Evolutionary conservation across 1,140 invertebrate species (phyloP), one percentile per base, ranked within the genome.

Genomic region (Drosophila elegans): DNA sequence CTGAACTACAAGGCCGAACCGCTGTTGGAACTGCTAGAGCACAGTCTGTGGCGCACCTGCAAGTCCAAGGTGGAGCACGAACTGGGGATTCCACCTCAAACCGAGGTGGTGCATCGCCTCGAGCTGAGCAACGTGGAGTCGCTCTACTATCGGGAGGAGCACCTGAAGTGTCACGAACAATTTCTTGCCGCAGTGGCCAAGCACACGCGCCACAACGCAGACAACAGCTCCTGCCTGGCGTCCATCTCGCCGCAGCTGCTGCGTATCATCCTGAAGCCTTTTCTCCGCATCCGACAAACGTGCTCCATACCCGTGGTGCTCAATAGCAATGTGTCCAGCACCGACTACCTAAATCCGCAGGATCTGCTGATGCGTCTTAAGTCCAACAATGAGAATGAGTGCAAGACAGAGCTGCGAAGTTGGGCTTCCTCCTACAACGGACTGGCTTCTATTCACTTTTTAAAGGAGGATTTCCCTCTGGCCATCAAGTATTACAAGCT

Each of bases 11-110:
- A 62, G 7, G 27, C 48, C 0, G 64, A 61, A 1, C 57, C 71
- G 0, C 44, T 96, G 76, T 81, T 94, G 46, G 74, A 94, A 11
- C 91, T 95, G 4, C 78, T 96, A n/a, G 91, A 93, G 13, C 91
- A 94, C 72, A 93, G 96, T 51, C 92, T 97, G 84, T 97, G 96
- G 96, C 93, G 96, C 42, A 96, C 94, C 13, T 91, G 91, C 42
- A 92, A 92, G 52, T 90, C 93, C 0, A 93, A 93, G 39, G 94
- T 96, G 86, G 95, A 96, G 41, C 78, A 95, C 3, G 92, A 94
- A 78, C 82, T 94, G 12, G 91, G 93, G 44, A 93, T 95, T 53
- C 94, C 94, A 21, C 78, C 91, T 51, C 93, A 94, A 85, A 93
- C 88, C 1, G 75, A 93, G 13, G 27, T 82, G 9, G 72, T 93